Evolutionary conservation across 2,888 invertebrate species (phyloP), one percentile per base, ranked within the genome.

Genomic region (Aricia artaxerxes): DNA sequence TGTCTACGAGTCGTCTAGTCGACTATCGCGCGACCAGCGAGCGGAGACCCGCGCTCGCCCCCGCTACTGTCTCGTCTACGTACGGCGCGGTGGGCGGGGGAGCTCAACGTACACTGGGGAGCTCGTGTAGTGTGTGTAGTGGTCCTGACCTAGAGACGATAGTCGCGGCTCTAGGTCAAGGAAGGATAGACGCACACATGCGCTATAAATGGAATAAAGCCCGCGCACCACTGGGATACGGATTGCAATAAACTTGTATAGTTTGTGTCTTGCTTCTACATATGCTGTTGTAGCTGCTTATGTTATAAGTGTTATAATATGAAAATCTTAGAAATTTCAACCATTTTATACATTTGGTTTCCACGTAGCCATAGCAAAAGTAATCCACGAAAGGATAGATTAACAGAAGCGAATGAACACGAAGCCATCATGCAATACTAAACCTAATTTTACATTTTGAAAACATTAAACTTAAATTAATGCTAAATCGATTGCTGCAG

Each of bases 81-180:
- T 79, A 79, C 73, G 79, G 64, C 24, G 77, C 69, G 81, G 80
- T 83, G 77, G 80, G 84, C 60, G 84, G 6, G 84, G 86, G 72
- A 82, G 91, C 4, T 85, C 90, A 81, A 76, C 78, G 61, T 82
- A 82, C 78, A 79, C 75, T 89, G 89, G 92, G 81, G 88, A 87
- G 85, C 83, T 84, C 87, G 87, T 88, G 86, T 91, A 91, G 91
- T 86, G 86, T 89, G 87, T 89, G 89, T 91, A 91, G 92, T 90
- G 90, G 87, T 92, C 92, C 93, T 94, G 94, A 94, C 94, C 94
- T 93, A 94, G 90, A 90, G 88, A 87, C 88, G 90, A 90, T 91
- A 92, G 91, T 92, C 89, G 90, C 84, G 87, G 89, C 90, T 92
- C 90, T 93, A 94, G 94, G 94, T 94, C 94, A 93, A 93, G 93